Base-by-base conservation (phyloP, 92 coral and sea anemone genomes). In the Heliopora coerulea region DNA sequence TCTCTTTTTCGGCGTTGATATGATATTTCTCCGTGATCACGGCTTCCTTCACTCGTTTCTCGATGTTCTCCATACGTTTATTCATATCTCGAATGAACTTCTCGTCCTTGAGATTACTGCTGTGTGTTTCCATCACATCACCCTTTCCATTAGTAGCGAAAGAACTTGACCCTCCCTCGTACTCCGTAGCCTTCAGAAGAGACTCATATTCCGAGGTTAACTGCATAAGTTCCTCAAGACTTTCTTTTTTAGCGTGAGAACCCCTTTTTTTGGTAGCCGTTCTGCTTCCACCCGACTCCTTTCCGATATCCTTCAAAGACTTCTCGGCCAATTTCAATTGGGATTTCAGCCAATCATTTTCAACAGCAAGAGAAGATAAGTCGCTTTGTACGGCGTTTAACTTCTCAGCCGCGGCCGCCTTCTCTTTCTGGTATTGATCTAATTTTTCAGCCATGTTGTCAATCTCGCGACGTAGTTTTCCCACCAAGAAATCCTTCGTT, bases 1-100 rank as follows among this genome's bases (percentile, higher is more conserved):
- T 88, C 24, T 93, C 98, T 21, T 89, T 80, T 42, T 93, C 98
- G 1, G 85, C 85, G 15, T 90, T 88, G 39, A 93, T 87, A 42
- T 85, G 91, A 40, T 85, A 85, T 75, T 81, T 90, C 72, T 93
- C 96, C 18, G 98, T 87, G 37, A 93, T 64, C 9, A 93, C 98
- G 21, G 96, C 91, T 59, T 93, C 91, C 37, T 86, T 84, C 3
- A 93, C 80, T 19, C 96, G 74, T 35, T 93, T 96, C 78, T 93
- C 98, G 33, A 93, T 87, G 65, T 83, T 91, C 2, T 88, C 60
- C 93, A 93, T 89, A 73, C 88, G 88, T 54, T 66, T 83, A 5
- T 96, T 91, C 34, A 93, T 74, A 26, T 93, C 96, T 15, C 84
- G 68, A 33, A 93, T 80, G 56, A 80, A 84, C 35, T 78, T 87